Percentiles rank a stretch among this genome's conserved stretches.
Evolutionary conservation across 2,888 invertebrate genomes (phyloP).

Genomic region (Opisthograptis luteolata): DNA sequence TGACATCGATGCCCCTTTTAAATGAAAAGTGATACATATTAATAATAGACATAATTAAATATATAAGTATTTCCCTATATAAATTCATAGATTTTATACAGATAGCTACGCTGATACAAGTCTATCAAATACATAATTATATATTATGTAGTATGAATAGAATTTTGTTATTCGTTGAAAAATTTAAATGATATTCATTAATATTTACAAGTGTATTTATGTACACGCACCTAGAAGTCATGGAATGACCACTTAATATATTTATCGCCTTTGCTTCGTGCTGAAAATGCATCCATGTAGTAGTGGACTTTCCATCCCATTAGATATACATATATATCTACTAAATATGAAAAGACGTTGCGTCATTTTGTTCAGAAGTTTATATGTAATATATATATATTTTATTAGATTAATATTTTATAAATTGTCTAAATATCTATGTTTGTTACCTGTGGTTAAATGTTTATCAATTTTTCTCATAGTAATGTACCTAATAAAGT

Average conservation of each 20-base stretch:
- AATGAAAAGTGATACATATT: too few relatives aligned
- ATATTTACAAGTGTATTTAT: background rate
- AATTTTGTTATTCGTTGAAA: background rate
- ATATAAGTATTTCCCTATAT: too few relatives aligned
- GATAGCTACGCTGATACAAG: too few relatives aligned
- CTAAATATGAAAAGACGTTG: constrained; percentile 11
- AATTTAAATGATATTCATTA: background rate
- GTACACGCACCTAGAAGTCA: too few relatives aligned
- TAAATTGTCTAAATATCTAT: constrained; percentile 20
- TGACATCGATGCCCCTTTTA: too few relatives aligned
- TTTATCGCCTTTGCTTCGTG: constrained; percentile 19
- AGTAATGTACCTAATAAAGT: too few relatives aligned
- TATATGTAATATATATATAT: constrained; percentile 1
- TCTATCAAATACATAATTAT: too few relatives aligned
- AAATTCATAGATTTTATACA: too few relatives aligned
- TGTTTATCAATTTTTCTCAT: constrained; percentile 15
- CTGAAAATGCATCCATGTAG: constrained; percentile 4
- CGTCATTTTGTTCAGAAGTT: constrained; percentile 15
- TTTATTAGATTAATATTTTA: constrained; percentile 16
- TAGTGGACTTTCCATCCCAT: constrained; percentile 2
- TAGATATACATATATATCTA: constrained; percentile 12
- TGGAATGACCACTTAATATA: constrained; percentile 14
- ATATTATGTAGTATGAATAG: too few relatives aligned
- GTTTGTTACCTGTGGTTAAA: constrained; percentile 19
- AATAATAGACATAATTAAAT: too few relatives aligned